These are phyloP conservation scores for Calcarius lapponicus DNA, from an alignment of 2,797 vertebrate species.

Conservation along the genomic window DNA sequence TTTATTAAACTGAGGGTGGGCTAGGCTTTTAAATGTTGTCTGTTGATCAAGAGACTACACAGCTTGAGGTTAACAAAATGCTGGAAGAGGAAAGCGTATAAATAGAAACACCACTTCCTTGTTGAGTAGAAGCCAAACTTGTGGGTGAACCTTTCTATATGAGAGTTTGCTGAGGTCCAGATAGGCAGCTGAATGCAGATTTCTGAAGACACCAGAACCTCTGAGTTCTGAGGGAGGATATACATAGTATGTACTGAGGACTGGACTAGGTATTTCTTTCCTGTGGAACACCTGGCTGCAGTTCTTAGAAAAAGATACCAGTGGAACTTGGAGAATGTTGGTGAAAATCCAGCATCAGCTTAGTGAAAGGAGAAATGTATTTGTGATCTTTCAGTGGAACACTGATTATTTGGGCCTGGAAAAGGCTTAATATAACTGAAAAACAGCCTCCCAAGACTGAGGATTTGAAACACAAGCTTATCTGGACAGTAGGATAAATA, in stretches of 20 bases:
- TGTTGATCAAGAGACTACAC: slow-evolving; percentile 15
- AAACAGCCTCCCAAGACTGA: neutral
- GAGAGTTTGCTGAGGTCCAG: neutral
- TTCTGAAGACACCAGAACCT: neutral
- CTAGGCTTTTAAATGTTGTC: neutral
- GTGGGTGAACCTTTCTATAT: slow-evolving; percentile 23
- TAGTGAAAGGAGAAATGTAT: neutral
- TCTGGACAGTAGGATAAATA: neutral
- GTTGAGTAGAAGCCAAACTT: slow-evolving; percentile 50
- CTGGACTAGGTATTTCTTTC: neutral
- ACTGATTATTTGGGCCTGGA: neutral
- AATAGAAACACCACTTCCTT: slow-evolving; percentile 64
- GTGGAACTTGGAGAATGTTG: neutral
- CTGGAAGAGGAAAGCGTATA: slow-evolving; percentile 63
- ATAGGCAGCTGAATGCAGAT: neutral
- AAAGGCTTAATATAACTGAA: neutral
- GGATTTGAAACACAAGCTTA: neutral
- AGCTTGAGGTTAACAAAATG: slow-evolving; percentile 45
- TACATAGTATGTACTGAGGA: neutral
- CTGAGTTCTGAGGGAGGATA: neutral
- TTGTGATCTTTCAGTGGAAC: neutral
- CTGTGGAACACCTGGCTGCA: neutral
- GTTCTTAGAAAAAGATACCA: neutral
- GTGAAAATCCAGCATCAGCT: neutral
- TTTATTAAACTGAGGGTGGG: neutral